These are phyloP conservation scores for Drosophila busckii DNA, from an alignment of 1,140 invertebrate genomes.

Conservation along the genomic window DNA sequence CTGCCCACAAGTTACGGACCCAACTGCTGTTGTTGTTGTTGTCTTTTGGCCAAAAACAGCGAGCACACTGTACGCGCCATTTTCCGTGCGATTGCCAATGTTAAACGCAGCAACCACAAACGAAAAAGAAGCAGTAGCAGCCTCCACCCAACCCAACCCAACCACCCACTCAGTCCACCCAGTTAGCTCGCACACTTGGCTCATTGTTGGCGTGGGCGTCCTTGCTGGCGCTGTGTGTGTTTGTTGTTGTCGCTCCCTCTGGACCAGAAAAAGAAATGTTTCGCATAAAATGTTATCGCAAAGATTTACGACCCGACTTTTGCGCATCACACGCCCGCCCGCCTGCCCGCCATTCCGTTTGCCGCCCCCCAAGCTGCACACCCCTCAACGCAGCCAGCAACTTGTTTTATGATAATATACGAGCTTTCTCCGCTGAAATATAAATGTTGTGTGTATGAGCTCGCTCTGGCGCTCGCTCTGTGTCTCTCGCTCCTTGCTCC, in stretches of 20 bases:
- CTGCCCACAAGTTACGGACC: slow-evolving; percentile 62
- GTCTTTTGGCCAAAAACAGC: slow-evolving; percentile 39
- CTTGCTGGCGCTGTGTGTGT: slow-evolving; percentile 44
- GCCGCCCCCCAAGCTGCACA: not conserved
- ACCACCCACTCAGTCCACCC: slow-evolving; percentile 6
- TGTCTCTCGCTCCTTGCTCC: slow-evolving; percentile 46
- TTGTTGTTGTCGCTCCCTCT: slow-evolving; percentile 59
- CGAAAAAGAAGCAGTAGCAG: too few species aligned
- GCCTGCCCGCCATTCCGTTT: not conserved
- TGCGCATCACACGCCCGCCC: slow-evolving; percentile 76
- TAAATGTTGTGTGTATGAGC: slow-evolving; percentile 73
- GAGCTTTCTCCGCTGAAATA: slow-evolving; percentile 79
- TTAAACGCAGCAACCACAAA: slow-evolving; percentile 61
- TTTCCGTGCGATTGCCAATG: slow-evolving; percentile 74
- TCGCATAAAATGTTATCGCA: slow-evolving; percentile 79
- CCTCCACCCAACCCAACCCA: slow-evolving; percentile 54
- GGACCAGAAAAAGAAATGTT: slow-evolving; percentile 79
- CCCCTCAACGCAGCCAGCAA: slow-evolving; percentile 54
- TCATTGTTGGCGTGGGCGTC: slow-evolving; percentile 55
- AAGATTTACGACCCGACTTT: slow-evolving; percentile 80
- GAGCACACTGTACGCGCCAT: slow-evolving; percentile 75
- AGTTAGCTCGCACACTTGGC: not conserved
- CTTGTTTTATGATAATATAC: slow-evolving; percentile 79
- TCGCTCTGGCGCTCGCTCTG: slow-evolving; percentile 29
- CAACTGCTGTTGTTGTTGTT: slow-evolving; percentile 39